Conservation (phyloP, 2,888 invertebrate genomes). For the Acronicta alni region DNA sequence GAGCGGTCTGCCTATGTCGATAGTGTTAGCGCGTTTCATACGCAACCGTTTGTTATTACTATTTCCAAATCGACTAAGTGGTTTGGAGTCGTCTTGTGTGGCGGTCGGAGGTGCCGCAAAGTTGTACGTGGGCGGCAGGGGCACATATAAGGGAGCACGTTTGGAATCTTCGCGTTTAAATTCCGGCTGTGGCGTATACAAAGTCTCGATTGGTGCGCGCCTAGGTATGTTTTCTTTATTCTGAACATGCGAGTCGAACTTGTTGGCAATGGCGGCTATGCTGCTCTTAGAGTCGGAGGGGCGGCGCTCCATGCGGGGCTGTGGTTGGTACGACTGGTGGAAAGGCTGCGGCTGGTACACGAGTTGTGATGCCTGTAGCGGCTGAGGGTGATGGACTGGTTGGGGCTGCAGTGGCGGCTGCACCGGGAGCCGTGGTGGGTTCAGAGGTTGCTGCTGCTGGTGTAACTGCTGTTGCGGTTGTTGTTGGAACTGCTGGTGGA, state of each 20-base stretch:
- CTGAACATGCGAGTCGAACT: slow-evolving; percentile 75
- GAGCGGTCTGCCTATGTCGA: slow-evolving; percentile 94
- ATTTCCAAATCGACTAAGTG: slow-evolving; percentile 84
- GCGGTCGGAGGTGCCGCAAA: slow-evolving; percentile 76
- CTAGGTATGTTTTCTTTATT: slow-evolving; percentile 62
- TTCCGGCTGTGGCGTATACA: slow-evolving; percentile 55
- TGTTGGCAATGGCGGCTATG: slow-evolving; percentile 81
- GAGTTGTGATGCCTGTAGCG: slow-evolving; percentile 30
- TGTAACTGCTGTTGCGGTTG: slow-evolving; percentile 13
- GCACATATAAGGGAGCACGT: slow-evolving; percentile 74
- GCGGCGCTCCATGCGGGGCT: slow-evolving; percentile 66
- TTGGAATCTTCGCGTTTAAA: slow-evolving; percentile 65
- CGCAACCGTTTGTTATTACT: slow-evolving; percentile 90
- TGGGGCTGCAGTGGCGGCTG: slow-evolving; percentile 22
- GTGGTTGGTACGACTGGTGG: slow-evolving; percentile 49
- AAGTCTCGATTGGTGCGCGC: slow-evolving; percentile 53
- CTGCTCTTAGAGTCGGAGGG: slow-evolving; percentile 75
- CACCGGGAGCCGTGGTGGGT: slow-evolving; percentile 11
- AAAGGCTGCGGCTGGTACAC: slow-evolving; percentile 39
- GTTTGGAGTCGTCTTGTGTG: slow-evolving; percentile 76
- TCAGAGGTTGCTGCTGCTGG: slow-evolving; percentile 7
- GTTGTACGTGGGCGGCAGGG: slow-evolving; percentile 82
- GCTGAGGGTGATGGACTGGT: slow-evolving; percentile 15
- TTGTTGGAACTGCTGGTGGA: slow-evolving; percentile 5
- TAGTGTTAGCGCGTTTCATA: slow-evolving; percentile 96